Conservation (phyloP, 2,797 vertebrate species). For the Sylvia borin region DNA sequence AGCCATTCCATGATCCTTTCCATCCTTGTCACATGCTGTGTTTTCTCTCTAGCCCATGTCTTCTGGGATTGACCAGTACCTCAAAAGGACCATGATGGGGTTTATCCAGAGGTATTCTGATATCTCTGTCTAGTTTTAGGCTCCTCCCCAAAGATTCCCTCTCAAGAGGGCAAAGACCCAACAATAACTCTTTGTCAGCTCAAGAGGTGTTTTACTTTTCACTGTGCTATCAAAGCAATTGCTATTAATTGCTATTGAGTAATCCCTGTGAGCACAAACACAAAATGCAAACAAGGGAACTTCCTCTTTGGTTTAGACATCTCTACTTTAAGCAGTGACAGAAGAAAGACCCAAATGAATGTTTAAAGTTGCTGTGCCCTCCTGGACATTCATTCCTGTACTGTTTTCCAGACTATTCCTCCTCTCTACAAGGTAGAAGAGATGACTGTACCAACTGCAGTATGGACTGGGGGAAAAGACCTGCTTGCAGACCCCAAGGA, state of each 20-base stretch:
- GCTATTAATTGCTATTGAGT: neutral
- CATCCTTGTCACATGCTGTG: accelerated
- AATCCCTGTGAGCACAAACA: neutral
- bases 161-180: neutral
- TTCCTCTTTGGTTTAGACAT: neutral
- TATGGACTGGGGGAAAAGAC: constrained; percentile 87
- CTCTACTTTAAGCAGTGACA: neutral
- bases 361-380: neutral
- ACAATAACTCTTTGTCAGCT: neutral
- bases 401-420: constrained; percentile 78
- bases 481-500: constrained; percentile 84
- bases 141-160: neutral
- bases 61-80: neutral
- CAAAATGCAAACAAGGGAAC: neutral
- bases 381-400: neutral
- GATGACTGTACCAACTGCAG: constrained; percentile 85
- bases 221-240: neutral
- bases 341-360: neutral
- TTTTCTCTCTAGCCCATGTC: neutral
- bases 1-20: neutral
- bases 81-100: neutral
- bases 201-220: neutral
- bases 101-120: neutral
- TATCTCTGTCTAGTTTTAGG: neutral
- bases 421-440: constrained; percentile 81